Percentiles rank a stretch among this genome's conserved stretches.
phyloP scores from a whole-genome alignment of 2,888 invertebrate species.

The Amitus sp. region DNA sequence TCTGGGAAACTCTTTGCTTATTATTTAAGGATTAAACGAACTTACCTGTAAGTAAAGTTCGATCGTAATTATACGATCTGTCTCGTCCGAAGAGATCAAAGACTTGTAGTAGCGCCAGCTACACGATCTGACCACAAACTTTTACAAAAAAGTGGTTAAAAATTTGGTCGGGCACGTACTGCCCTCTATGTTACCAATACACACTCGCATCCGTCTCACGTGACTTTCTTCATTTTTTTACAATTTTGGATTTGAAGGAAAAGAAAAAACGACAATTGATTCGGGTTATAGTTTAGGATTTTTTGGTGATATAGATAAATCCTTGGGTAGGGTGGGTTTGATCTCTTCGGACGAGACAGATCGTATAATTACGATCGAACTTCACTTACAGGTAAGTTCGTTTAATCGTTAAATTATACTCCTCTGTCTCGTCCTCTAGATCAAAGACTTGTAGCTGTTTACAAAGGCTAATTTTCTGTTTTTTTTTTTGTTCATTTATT shows the following conservation, averaged over 20 bases:
- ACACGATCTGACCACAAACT: background rate
- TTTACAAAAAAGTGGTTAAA: background rate
- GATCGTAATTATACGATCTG: no score
- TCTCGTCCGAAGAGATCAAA: no score
- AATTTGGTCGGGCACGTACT: background rate
- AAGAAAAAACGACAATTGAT: no score
- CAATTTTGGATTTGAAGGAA: no score
- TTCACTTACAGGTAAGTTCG: constrained; percentile 3
- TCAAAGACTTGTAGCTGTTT: constrained; percentile 18
- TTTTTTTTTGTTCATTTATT: background rate
- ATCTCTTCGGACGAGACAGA: constrained; percentile 3
- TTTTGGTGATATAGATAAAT: background rate
- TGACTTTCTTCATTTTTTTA: background rate
- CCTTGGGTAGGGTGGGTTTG: background rate
- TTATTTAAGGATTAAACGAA: background rate
- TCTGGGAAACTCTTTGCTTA: no score
- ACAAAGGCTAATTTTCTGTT: background rate
- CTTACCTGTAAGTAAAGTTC: no score
- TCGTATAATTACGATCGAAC: constrained; percentile 2
- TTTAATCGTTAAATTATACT: constrained; percentile 12
- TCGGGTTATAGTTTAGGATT: background rate
- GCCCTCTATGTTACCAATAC: background rate
- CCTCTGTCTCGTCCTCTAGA: constrained; percentile 14
- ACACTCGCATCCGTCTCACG: no score
- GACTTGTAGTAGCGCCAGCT: background rate